phyloP scores from a whole-genome alignment of 30 jellyfish, hydroid and myxozoan species.

The Haliclystus octoradiatus region DNA sequence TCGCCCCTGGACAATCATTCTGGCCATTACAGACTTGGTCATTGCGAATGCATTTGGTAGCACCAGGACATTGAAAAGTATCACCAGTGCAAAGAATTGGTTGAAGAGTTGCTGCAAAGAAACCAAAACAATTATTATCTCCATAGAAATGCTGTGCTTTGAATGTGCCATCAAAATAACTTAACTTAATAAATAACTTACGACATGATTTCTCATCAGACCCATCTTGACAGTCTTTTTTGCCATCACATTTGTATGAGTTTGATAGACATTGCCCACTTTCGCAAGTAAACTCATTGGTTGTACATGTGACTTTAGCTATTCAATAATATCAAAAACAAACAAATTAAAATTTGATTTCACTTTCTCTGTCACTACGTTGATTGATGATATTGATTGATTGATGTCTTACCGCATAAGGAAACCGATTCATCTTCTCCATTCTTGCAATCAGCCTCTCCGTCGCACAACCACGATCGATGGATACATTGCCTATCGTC shows the following conservation, averaged over 20 bases:
- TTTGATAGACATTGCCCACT: constrained; percentile 59
- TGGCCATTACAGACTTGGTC: constrained; percentile 42
- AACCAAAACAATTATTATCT: background rate
- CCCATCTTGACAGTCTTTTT: constrained; percentile 71
- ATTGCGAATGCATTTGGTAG: constrained; percentile 43
- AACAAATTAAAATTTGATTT: no score
- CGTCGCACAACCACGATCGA: constrained; percentile 56
- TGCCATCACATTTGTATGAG: constrained; percentile 51
- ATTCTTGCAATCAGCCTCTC: constrained; percentile 51
- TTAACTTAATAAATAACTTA: no score
- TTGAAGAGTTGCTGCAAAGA: constrained; percentile 26
- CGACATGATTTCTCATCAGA: constrained; percentile 77
- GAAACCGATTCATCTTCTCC: constrained; percentile 40
- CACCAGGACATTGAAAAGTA: constrained; percentile 47
- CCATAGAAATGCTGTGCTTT: no score
- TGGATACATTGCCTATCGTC: constrained; percentile 32
- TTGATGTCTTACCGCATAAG: background rate
- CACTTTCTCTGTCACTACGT: no score
- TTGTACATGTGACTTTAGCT: constrained; percentile 17
- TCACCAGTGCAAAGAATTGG: constrained; percentile 48
- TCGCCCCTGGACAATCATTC: constrained; percentile 72
- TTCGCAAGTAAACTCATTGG: constrained; percentile 55
- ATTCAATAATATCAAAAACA: background rate
- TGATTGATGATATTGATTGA: no score
- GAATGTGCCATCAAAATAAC: no score